phyloP scores from a whole-genome alignment of 1,140 invertebrate species.

The Conus betulinus region DNA sequence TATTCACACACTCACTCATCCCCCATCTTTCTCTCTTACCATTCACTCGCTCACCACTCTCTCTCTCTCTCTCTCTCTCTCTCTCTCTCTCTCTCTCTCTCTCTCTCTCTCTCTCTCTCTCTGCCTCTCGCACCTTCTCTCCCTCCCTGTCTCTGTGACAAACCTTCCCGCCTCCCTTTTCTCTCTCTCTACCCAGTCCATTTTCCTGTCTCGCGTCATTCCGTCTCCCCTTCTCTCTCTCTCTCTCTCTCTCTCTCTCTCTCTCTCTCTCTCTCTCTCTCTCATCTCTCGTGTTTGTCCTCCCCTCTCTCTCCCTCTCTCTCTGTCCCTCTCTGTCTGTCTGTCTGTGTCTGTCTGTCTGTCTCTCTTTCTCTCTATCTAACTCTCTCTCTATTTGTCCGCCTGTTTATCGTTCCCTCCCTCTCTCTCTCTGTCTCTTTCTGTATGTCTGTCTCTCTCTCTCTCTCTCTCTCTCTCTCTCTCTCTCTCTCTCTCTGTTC shows the following conservation, averaged over 20 bases:
- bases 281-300: too few species aligned
- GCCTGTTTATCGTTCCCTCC: too few species aligned
- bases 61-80: not conserved
- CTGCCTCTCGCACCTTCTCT: not conserved
- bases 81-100: not conserved
- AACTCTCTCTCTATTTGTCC: too few species aligned
- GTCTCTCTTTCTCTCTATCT: too few species aligned
- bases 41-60: not conserved
- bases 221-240: not conserved
- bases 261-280: not conserved
- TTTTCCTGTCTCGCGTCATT: not conserved
- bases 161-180: not conserved
- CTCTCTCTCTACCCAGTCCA: not conserved
- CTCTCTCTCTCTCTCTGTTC: not conserved
- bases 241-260: not conserved
- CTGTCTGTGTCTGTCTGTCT: too few species aligned
- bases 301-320: too few species aligned
- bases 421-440: not conserved
- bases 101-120: slow-evolving; percentile 27
- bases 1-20: not conserved
- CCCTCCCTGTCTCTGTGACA: not conserved
- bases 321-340: too few species aligned
- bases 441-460: not conserved
- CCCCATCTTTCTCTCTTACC: not conserved
- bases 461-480: too few species aligned